These are phyloP conservation scores for Lochmaea capreae DNA, from an alignment of 2,888 invertebrate species.

Conservation along the genomic window DNA sequence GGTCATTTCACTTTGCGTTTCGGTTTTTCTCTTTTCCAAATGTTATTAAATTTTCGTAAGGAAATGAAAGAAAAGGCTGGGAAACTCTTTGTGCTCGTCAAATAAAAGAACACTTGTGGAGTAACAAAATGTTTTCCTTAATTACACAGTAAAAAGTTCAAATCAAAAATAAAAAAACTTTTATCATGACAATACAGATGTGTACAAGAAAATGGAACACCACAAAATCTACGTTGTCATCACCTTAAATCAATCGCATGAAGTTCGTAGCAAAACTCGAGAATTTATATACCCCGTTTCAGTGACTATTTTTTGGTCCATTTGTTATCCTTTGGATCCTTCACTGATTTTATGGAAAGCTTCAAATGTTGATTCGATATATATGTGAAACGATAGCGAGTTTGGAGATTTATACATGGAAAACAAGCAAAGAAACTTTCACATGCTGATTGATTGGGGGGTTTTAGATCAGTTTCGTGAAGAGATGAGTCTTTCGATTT, in stretches of 20 bases:
- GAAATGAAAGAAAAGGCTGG: conserved; percentile 6
- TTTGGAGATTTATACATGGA: conserved; percentile 33
- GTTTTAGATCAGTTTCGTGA: conserved; percentile 30
- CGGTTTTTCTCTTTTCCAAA: conserved; percentile 32
- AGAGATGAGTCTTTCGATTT: conserved; percentile 30
- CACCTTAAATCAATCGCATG: conserved; percentile 10
- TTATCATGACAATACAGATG: background rate
- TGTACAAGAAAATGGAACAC: background rate
- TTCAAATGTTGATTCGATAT: conserved; percentile 37
- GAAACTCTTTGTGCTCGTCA: conserved; percentile 14
- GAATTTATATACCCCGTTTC: conserved; percentile 17
- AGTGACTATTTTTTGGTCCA: conserved; percentile 29
- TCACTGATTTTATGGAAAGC: conserved; percentile 34
- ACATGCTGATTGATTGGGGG: conserved; percentile 36
- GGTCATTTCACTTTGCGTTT: conserved; percentile 29
- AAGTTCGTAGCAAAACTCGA: conserved; percentile 6
- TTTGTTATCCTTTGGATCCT: conserved; percentile 37
- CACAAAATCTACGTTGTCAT: background rate
- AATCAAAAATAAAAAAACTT: background rate
- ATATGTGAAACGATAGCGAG: conserved; percentile 29
- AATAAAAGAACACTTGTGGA: conserved; percentile 27
- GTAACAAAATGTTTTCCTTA: background rate
- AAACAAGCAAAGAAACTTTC: conserved; percentile 37
- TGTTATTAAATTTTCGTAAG: conserved; percentile 36
- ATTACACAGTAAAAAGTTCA: background rate